These are phyloP conservation scores for Datnioides undecimradiatus DNA, from an alignment of 2,113 vertebrate genomes.

Conservation along the genomic window DNA sequence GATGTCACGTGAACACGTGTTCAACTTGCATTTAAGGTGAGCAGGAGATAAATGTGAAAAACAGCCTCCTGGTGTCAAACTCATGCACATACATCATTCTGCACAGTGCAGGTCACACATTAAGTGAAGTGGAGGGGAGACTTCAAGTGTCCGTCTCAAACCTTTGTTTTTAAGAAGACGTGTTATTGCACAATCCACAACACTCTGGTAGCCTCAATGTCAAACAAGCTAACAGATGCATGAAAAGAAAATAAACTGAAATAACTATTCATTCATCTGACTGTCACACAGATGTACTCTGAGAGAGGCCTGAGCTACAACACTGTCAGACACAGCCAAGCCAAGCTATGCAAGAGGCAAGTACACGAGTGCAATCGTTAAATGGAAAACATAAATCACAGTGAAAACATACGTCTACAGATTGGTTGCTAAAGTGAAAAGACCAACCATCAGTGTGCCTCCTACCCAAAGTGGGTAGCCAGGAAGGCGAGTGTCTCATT, in stretches of 20 bases:
- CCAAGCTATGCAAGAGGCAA: not conserved
- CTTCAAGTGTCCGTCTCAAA: not conserved
- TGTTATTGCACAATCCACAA: not conserved
- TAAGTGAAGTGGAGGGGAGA: not conserved
- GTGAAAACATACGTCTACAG: conserved; percentile 20
- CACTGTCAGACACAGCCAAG: not conserved
- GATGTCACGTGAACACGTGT: not conserved
- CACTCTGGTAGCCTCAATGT: not conserved
- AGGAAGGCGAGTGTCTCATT: conserved; percentile 30
- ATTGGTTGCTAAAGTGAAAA: conserved; percentile 24
- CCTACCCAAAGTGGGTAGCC: not conserved
- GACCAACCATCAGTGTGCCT: conserved; percentile 1
- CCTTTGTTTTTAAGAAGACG: not conserved
- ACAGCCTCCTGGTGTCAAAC: not conserved
- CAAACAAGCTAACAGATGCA: not conserved
- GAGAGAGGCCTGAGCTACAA: not conserved
- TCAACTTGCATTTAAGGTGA: not conserved
- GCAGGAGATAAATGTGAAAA: not conserved
- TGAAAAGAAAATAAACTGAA: not conserved
- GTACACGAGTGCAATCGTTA: not conserved
- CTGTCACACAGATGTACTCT: not conserved
- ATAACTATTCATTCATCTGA: not conserved
- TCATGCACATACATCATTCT: not conserved
- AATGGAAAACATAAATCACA: conserved; percentile 33
- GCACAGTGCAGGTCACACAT: not conserved